phyloP scores from a whole-genome alignment of 2,113 vertebrate species.

The Boleophthalmus pectinirostris region DNA sequence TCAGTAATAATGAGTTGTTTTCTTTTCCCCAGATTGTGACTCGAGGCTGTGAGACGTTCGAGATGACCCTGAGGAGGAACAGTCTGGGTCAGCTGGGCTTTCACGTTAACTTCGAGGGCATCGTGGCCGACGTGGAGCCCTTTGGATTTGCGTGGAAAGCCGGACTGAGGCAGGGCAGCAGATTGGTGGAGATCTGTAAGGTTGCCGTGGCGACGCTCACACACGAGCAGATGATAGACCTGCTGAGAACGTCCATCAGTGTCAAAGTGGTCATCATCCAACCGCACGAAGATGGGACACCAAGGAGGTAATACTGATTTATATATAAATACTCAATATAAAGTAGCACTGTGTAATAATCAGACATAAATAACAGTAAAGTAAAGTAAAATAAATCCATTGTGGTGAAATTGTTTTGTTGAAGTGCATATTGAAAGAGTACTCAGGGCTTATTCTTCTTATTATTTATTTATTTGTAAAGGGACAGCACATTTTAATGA shows the following conservation, averaged over 20 bases:
- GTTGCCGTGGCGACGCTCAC: constrained; percentile 94
- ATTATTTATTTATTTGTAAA: too few relatives aligned
- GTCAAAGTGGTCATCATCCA: constrained; percentile 97
- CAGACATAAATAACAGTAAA: too few relatives aligned
- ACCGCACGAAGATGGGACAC: constrained; percentile 90
- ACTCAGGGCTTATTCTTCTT: too few relatives aligned
- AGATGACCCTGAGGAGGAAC: constrained; percentile 91
- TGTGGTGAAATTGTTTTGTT: too few relatives aligned
- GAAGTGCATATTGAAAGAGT: too few relatives aligned
- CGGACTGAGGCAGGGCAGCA: constrained; percentile 91
- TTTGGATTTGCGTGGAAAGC: constrained; percentile 98
- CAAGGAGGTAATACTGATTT: constrained; percentile 83
- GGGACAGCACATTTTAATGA: too few relatives aligned
- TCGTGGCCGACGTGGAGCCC: constrained; percentile 95
- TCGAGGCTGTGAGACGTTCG: constrained; percentile 92
- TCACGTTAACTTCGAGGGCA: constrained; percentile 97
- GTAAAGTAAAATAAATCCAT: too few relatives aligned
- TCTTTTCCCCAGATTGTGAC: constrained; percentile 82
- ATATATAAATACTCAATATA: not conserved
- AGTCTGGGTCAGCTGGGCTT: constrained; percentile 94
- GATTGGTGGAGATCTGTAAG: constrained; percentile 96
- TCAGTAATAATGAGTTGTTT: not conserved
- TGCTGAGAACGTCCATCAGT: constrained; percentile 88
- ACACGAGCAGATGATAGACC: constrained; percentile 97
- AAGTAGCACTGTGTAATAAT: not conserved